Conservation (phyloP, 2,888 invertebrate species). For the Tenodera sinensis region DNA sequence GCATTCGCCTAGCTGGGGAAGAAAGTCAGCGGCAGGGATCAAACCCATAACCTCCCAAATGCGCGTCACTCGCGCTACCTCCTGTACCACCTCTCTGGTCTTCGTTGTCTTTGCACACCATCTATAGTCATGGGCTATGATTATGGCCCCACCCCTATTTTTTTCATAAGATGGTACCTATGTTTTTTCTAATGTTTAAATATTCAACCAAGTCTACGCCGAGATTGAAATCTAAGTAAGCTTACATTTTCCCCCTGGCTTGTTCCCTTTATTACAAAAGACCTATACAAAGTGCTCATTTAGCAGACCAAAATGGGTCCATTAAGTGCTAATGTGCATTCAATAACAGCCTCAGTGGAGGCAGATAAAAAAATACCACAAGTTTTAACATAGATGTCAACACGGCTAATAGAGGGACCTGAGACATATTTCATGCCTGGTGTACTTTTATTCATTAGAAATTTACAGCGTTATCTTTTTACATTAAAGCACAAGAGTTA, state of each 20-base stretch:
- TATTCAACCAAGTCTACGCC: neutral
- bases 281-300: neutral
- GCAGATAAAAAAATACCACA: neutral
- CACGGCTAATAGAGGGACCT: neutral
- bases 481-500: slow-evolving; percentile 1
- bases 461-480: neutral
- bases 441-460: neutral
- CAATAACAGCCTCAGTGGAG: neutral
- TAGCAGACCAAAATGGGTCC: neutral
- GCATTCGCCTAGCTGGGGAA: too few relatives aligned
- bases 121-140: too few relatives aligned
- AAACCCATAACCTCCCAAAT: too few relatives aligned
- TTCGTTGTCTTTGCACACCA: too few relatives aligned
- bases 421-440: slow-evolving; percentile 2
- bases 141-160: too few relatives aligned
- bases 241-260: neutral
- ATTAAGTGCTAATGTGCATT: neutral
- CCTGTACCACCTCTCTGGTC: too few relatives aligned
- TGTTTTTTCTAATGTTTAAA: neutral
- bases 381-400: neutral
- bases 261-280: neutral
- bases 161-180: too few relatives aligned
- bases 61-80: too few relatives aligned
- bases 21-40: too few relatives aligned
- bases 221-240: neutral